A percentile compares a stretch with the other conserved stretches of the same genome.
phyloP scores from a whole-genome alignment of 2,888 invertebrate species.

The Doris montereyensis region DNA sequence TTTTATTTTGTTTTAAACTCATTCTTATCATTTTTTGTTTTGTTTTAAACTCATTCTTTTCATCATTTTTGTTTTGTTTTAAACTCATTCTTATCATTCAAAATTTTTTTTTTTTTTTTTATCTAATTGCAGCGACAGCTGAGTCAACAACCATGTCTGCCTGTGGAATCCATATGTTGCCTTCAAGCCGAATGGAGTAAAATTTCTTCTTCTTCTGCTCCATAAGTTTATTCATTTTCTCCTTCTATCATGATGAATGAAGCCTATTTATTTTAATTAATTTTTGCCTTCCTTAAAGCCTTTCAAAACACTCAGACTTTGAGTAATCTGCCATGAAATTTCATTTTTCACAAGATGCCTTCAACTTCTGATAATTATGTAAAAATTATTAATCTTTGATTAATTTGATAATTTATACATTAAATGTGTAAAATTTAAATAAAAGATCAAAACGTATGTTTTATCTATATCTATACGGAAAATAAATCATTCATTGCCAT shows the following conservation, averaged over 20 bases:
- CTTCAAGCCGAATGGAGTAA: constrained; percentile 73
- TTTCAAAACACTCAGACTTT: not conserved
- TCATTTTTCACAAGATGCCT: too few relatives aligned
- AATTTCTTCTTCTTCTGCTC: constrained; percentile 27
- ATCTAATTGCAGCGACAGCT: constrained; percentile 66
- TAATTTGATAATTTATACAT: too few relatives aligned
- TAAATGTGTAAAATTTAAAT: too few relatives aligned
- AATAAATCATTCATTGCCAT: not conserved
- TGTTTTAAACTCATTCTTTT: too few relatives aligned
- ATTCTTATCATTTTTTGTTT: too few relatives aligned
- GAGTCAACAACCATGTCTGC: constrained; percentile 72
- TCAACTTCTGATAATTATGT: too few relatives aligned
- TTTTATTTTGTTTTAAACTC: too few relatives aligned
- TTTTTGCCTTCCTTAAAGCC: not conserved
- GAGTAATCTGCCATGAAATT: not conserved
- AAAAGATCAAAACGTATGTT: too few relatives aligned
- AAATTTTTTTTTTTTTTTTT: not conserved
- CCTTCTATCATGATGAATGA: not conserved
- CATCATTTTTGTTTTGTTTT: too few relatives aligned
- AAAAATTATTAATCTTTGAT: too few relatives aligned
- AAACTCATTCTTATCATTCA: too few relatives aligned
- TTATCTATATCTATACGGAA: too few relatives aligned
- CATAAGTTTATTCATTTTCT: not conserved
- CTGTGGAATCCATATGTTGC: constrained; percentile 73
- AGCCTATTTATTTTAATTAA: not conserved